phyloP scores from a whole-genome alignment of 2,797 vertebrate genomes.

The Pagetopsis macropterus region DNA sequence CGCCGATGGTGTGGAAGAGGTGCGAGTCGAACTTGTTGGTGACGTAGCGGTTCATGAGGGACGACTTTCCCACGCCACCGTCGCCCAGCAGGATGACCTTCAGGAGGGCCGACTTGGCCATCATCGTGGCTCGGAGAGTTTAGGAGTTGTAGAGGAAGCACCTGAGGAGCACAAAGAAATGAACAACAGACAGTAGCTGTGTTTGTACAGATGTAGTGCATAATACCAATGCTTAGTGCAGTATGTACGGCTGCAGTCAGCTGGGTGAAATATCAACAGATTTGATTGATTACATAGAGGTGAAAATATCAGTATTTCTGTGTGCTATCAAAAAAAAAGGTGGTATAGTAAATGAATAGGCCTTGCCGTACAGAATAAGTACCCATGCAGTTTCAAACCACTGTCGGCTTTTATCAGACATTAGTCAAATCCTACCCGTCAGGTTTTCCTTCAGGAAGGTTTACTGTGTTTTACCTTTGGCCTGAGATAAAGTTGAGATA shows the following conservation, averaged over 20 bases:
- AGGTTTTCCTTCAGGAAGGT: not conserved
- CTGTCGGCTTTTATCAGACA: no score
- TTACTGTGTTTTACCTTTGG: slow-evolving; percentile 13
- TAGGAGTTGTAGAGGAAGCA: not conserved
- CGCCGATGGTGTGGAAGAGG: slow-evolving; percentile 97
- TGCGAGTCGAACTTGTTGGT: slow-evolving; percentile 96
- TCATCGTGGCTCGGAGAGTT: slow-evolving; percentile 78
- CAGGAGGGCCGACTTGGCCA: slow-evolving; percentile 90
- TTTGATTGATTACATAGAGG: no score
- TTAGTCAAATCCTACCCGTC: not conserved
- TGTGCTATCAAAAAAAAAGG: no score
- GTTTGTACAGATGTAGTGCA: no score
- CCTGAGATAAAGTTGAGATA: slow-evolving; percentile 18
- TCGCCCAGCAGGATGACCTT: slow-evolving; percentile 98
- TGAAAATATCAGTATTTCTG: no score
- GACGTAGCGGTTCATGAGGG: slow-evolving; percentile 98
- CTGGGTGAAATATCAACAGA: no score
- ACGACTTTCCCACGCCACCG: slow-evolving; percentile 97
- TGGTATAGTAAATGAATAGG: no score
- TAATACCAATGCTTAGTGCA: no score
- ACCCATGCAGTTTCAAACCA: no score
- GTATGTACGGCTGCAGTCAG: no score
- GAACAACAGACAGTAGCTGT: not conserved
- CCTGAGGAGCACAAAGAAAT: slow-evolving; percentile 19
- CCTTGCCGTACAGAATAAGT: no score